phyloP scores from a whole-genome alignment of 2,797 vertebrate genomes.

The Ambastaia sidthimunki region DNA sequence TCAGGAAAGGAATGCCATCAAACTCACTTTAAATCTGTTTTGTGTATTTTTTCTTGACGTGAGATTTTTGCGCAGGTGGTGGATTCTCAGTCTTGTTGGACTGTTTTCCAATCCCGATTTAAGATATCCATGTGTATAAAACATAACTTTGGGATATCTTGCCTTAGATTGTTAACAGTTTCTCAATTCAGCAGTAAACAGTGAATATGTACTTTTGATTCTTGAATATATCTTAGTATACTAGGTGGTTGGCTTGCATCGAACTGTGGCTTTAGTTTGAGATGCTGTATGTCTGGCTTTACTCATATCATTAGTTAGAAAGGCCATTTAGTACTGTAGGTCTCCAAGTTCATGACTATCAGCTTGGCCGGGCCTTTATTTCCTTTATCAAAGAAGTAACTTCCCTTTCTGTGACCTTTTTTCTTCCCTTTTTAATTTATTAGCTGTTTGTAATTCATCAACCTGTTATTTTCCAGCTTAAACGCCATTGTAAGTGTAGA shows the following conservation, averaged over 20 bases:
- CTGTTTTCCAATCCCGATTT: slow-evolving; percentile 47
- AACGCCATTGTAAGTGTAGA: slow-evolving; percentile 42
- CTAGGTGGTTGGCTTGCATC: slow-evolving; percentile 51
- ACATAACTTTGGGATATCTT: slow-evolving; percentile 49
- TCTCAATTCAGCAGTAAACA: slow-evolving; percentile 41
- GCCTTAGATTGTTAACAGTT: slow-evolving; percentile 53
- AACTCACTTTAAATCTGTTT: slow-evolving; percentile 24
- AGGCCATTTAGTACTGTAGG: slow-evolving; percentile 55
- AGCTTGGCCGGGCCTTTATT: slow-evolving; percentile 53
- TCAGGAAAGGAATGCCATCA: slow-evolving; percentile 28
- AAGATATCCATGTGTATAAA: slow-evolving; percentile 50
- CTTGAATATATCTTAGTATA: slow-evolving; percentile 53
- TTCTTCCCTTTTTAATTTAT: slow-evolving; percentile 74
- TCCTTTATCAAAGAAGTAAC: slow-evolving; percentile 37
- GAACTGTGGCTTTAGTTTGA: slow-evolving; percentile 48
- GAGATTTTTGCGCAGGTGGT: slow-evolving; percentile 23
- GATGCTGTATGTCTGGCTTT: slow-evolving; percentile 43
- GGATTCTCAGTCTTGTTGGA: slow-evolving; percentile 14
- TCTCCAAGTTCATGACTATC: slow-evolving; percentile 46
- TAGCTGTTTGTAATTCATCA: slow-evolving; percentile 60
- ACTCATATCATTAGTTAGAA: slow-evolving; percentile 30
- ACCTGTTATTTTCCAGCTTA: slow-evolving; percentile 26
- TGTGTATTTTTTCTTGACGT: slow-evolving; percentile 13
- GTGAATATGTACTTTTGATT: slow-evolving; percentile 46
- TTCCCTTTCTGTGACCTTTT: slow-evolving; percentile 63